Conservation (phyloP, 2,888 invertebrate genomes). For the Zygaena filipendulae region DNA sequence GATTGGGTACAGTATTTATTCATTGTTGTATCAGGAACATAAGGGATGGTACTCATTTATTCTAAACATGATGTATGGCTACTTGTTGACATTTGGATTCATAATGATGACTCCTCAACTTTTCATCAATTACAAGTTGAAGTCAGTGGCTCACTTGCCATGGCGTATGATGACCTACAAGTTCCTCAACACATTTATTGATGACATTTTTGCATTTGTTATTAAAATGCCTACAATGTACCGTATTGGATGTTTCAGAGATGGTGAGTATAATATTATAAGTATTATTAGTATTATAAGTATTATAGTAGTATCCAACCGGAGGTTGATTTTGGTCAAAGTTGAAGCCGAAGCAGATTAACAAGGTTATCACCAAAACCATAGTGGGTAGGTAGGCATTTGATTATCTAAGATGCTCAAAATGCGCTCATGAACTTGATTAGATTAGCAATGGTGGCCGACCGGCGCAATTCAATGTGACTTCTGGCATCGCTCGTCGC, state of each 20-base stretch:
- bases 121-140: constrained; percentile 99
- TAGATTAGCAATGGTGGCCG: no score
- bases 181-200: constrained; percentile 99
- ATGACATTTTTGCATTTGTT: constrained; percentile 99
- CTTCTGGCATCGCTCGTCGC: no score
- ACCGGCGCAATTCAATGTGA: no score
- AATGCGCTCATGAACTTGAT: no score
- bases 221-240: constrained; percentile 99
- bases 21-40: constrained; percentile 94
- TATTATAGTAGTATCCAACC: no score
- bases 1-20: constrained; percentile 94
- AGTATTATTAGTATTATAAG: neutral
- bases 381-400: no score
- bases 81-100: constrained; percentile 97
- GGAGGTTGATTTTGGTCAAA: no score
- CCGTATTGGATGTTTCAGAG: constrained; percentile 96
- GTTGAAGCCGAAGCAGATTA: no score
- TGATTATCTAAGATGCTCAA: no score
- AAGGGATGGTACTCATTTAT: constrained; percentile 99
- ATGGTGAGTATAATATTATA: constrained; percentile 68
- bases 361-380: no score
- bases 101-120: constrained; percentile 99
- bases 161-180: constrained; percentile 99
- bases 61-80: constrained; percentile 96
- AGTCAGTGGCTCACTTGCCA: constrained; percentile 98